Evolutionary conservation across 1,140 invertebrate species (phyloP).

Genomic region (Ptiloglossa arizonensis): DNA sequence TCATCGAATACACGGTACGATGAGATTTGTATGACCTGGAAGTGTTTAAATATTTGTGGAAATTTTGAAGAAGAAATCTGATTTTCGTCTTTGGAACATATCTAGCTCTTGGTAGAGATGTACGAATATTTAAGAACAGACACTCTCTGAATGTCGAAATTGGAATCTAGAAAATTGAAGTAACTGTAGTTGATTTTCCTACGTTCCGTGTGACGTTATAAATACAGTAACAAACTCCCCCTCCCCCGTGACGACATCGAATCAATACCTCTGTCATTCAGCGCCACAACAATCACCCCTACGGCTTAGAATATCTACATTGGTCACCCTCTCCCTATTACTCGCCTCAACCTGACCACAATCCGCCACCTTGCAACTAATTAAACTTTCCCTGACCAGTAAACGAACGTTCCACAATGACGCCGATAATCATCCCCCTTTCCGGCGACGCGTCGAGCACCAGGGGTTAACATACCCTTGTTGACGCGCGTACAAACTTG

Average conservation of each 20-base stretch:
- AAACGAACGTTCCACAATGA: neutral
- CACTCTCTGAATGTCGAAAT: too few species aligned
- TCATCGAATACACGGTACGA: too few species aligned
- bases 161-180: too few species aligned
- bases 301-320: conserved; percentile 12
- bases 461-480: conserved; percentile 16
- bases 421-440: conserved; percentile 12
- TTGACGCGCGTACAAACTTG: conserved; percentile 37
- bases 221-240: neutral
- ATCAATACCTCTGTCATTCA: neutral
- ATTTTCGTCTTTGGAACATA: too few species aligned
- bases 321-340: neutral
- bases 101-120: too few species aligned
- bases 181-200: too few species aligned
- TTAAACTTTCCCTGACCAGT: conserved; percentile 26
- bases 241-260: neutral
- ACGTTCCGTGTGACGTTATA: too few species aligned
- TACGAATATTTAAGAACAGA: too few species aligned
- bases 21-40: too few species aligned
- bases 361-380: conserved; percentile 17
- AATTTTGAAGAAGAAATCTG: too few species aligned
- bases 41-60: too few species aligned
- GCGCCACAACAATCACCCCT: neutral
- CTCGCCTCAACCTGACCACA: neutral
- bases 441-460: neutral